These are phyloP conservation scores for Stenchaetothrips biformis DNA, from an alignment of 2,888 invertebrate species.

Conservation along the genomic window DNA sequence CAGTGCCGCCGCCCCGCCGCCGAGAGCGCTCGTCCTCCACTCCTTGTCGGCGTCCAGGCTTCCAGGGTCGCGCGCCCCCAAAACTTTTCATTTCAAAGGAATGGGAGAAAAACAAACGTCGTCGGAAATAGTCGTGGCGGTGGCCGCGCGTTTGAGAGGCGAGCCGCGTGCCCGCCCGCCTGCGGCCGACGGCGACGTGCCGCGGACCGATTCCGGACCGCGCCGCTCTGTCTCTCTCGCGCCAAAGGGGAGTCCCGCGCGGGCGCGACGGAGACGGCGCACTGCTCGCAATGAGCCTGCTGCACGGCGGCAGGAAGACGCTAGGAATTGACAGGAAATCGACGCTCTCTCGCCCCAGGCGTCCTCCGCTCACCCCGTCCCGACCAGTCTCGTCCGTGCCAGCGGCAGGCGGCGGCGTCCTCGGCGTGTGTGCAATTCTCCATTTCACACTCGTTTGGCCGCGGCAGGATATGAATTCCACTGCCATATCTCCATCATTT, in stretches of 20 bases:
- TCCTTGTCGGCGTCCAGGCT: neutral
- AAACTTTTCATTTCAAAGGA: neutral
- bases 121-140: neutral
- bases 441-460: too few species aligned
- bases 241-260: neutral
- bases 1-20: neutral
- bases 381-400: too few species aligned
- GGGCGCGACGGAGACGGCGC: too few species aligned
- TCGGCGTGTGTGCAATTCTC: too few species aligned
- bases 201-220: too few species aligned
- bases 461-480: too few species aligned
- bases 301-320: neutral
- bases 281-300: too few species aligned
- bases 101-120: too few species aligned
- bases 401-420: too few species aligned
- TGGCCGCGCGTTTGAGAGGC: neutral
- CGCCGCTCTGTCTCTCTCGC: neutral
- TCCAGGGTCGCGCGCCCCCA: neutral
- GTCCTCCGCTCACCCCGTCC: too few species aligned
- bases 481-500: too few species aligned
- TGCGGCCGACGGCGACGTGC: neutral
- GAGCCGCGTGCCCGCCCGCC: neutral
- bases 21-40: neutral
- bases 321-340: conserved; percentile 14
- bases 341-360: neutral